Conservation (phyloP, 2,797 vertebrate genomes). For the Kryptolebias ocellatus region DNA sequence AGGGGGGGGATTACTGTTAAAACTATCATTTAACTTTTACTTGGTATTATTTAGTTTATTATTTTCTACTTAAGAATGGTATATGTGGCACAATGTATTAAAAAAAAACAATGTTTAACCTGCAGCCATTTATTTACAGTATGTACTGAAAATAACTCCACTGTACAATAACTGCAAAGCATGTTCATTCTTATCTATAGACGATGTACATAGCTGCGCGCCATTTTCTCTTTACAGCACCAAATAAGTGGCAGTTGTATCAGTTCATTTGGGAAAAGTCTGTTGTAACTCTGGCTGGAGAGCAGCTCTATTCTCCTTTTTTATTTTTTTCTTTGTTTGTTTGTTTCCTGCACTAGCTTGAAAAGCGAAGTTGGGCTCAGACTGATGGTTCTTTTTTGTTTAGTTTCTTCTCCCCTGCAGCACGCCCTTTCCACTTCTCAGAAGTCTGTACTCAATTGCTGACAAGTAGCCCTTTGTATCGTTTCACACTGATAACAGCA, state of each 20-base stretch:
- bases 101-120: slow-evolving; percentile 74
- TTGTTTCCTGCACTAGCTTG: slow-evolving; percentile 75
- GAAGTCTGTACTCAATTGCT: slow-evolving; percentile 82
- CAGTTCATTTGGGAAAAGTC: slow-evolving; percentile 64
- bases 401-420: slow-evolving; percentile 42
- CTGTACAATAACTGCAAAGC: slow-evolving; percentile 81
- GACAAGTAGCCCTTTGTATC: slow-evolving; percentile 80
- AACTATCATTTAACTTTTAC: slow-evolving; percentile 59
- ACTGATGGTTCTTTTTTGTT: slow-evolving; percentile 40
- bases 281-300: slow-evolving; percentile 73
- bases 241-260: slow-evolving; percentile 79
- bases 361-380: slow-evolving; percentile 78
- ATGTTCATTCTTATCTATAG: slow-evolving; percentile 80
- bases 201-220: slow-evolving; percentile 81
- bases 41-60: slow-evolving; percentile 38
- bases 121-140: slow-evolving; percentile 77
- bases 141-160: slow-evolving; percentile 75
- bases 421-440: slow-evolving; percentile 74
- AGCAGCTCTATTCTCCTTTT: slow-evolving; percentile 36
- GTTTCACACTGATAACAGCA: slow-evolving; percentile 66
- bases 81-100: slow-evolving; percentile 77
- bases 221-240: slow-evolving; percentile 78
- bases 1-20: slow-evolving; percentile 39
- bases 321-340: slow-evolving; percentile 32
- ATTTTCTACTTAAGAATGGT: slow-evolving; percentile 74